Evolutionary conservation across 2,113 vertebrate genomes (phyloP).

Genomic region (Gnathochromis pfefferi): DNA sequence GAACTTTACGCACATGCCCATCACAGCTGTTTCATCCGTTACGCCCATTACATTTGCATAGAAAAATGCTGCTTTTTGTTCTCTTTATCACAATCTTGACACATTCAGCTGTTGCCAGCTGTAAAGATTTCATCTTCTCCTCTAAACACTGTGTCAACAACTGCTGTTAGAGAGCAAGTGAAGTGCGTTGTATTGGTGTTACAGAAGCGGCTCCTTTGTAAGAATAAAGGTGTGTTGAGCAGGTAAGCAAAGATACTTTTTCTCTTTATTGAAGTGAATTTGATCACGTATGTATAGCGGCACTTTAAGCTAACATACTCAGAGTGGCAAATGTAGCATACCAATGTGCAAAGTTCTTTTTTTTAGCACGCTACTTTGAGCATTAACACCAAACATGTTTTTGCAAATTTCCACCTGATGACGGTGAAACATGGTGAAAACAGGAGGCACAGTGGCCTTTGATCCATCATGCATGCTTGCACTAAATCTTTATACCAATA

Average conservation of each 20-base stretch:
- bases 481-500: neutral
- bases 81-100: neutral
- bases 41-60: neutral
- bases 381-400: neutral
- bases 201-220: neutral
- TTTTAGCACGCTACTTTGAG: neutral
- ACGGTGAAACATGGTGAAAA: neutral
- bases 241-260: neutral
- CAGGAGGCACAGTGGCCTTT: neutral
- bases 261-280: neutral
- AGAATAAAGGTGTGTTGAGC: neutral
- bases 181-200: neutral
- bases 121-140: neutral
- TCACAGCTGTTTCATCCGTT: neutral
- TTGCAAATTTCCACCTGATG: neutral
- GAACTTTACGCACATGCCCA: neutral
- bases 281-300: rapidly evolving
- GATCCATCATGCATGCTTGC: neutral
- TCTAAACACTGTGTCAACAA: neutral
- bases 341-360: neutral
- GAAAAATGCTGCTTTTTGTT: neutral
- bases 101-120: neutral
- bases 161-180: neutral
- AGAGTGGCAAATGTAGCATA: neutral
- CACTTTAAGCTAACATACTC: neutral